Conservation (phyloP, 2,888 invertebrate genomes). For the Orchesella flavescens region DNA sequence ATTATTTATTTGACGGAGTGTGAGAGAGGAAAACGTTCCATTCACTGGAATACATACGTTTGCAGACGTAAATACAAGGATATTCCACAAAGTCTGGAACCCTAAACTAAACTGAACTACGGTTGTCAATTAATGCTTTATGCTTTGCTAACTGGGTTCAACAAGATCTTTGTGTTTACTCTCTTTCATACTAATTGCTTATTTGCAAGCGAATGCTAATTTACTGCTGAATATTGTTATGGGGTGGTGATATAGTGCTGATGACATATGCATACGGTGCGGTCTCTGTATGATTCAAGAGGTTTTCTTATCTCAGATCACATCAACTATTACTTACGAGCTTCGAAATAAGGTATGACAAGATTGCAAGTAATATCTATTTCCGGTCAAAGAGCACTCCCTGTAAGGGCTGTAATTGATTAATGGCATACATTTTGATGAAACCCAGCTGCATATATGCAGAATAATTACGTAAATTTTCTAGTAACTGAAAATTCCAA, state of each 20-base stretch:
- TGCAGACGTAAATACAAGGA: too few relatives aligned
- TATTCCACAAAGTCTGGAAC: too few relatives aligned
- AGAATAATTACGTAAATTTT: too few relatives aligned
- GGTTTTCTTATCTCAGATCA: neutral
- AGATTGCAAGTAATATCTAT: too few relatives aligned
- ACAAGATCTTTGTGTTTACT: slow-evolving; percentile 45
- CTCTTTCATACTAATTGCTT: slow-evolving; percentile 55
- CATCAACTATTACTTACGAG: neutral
- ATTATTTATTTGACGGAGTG: slow-evolving; percentile 44
- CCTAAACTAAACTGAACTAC: neutral
- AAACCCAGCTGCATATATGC: too few relatives aligned
- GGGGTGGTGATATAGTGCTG: too few relatives aligned
- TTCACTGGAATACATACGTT: neutral
- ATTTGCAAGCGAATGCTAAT: slow-evolving; percentile 56
- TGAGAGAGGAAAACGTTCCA: neutral
- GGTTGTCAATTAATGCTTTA: slow-evolving; percentile 39
- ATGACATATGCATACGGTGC: too few relatives aligned
- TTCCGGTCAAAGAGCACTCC: too few relatives aligned
- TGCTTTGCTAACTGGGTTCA: slow-evolving; percentile 29
- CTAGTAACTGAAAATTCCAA: too few relatives aligned
- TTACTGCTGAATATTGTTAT: neutral
- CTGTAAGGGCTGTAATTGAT: too few relatives aligned
- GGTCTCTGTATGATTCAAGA: too few relatives aligned
- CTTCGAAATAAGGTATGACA: neutral
- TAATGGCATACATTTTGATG: too few relatives aligned